Percentiles rank a stretch among this genome's conserved stretches.
phyloP scores from a whole-genome alignment of 2,113 vertebrate species.

The Tapirus terrestris region DNA sequence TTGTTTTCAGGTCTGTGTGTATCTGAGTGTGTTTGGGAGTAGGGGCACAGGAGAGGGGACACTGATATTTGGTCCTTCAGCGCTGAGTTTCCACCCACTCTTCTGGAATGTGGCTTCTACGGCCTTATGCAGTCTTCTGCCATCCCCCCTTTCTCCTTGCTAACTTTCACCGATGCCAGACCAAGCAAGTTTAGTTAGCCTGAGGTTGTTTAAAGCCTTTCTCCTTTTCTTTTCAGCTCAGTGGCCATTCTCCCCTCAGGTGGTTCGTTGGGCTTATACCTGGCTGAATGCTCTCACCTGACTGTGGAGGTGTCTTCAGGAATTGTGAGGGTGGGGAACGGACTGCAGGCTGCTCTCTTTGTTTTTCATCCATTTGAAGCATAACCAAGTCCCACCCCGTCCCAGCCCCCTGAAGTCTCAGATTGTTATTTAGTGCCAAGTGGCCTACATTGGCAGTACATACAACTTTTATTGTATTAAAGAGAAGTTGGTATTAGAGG shows the following conservation, averaged over 20 bases:
- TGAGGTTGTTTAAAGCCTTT: neutral
- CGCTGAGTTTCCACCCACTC: neutral
- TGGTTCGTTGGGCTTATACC: neutral
- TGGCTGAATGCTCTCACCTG: neutral
- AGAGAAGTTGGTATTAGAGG: neutral
- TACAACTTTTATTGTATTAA: neutral
- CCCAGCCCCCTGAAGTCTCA: neutral
- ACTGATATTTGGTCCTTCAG: neutral
- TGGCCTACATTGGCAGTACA: neutral
- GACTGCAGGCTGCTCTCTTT: neutral
- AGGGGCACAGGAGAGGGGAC: accelerated
- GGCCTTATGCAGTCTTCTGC: no score
- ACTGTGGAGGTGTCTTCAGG: neutral
- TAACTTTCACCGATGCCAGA: conserved; percentile 6
- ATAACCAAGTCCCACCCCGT: neutral
- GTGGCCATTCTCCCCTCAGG: conserved; percentile 9
- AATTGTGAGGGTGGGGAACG: neutral
- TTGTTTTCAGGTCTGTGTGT: neutral
- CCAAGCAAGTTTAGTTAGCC: neutral
- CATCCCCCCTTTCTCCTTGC: neutral
- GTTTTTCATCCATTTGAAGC: neutral
- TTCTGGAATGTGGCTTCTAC: neutral
- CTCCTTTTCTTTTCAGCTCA: neutral
- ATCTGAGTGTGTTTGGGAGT: neutral
- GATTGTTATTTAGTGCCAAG: neutral